Base-by-base conservation (phyloP, 2,797 vertebrate species). In the Lutjanus campechanus region DNA sequence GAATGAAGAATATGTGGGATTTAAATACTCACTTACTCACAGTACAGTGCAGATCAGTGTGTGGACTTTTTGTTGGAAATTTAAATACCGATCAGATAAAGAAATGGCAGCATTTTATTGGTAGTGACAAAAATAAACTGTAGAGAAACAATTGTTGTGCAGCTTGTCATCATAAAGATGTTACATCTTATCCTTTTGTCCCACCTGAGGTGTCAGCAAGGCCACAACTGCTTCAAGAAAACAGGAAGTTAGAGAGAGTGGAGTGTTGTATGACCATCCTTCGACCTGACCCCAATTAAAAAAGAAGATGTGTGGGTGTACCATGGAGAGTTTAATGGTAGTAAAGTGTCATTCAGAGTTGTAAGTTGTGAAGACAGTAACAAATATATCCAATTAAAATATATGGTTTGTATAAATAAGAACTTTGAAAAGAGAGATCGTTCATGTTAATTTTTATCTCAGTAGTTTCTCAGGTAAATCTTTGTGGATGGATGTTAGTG, bases 121-220 rank as follows among this genome's bases (percentile, higher is more conserved):
- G 58, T 12, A 11, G 8, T 43, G 41, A 8, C 16, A 20, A 41
- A n/a, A 15, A 43, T 0, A 41, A n/a, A 55, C 11, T 61, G 2
- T 25, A 73, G 25, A 49, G 22, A 4, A 11, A 58, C 0, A 12
- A 22, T 13, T 15, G 7, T 13, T 54, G 8, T 17, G 46, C 54
- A 25, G 0, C 2, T 49, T 36, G 19, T 29, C 22, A 54, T 8
- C 36, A 13, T 49, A 19, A 25, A n/a, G 11, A 25, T 11, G 41
- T 46, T 15, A 13, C 36, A 59, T 17, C 40, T 54, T 36, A 68
- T 79, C 54, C 29, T 79, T 68, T 54, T 49, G n/a, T 68, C 73
- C 51, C 58, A 69, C n/a, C 44, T 29, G 50, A 68, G 12, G 63
- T 55, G 41, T 12, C 40, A 36, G 12, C 13, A 0, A 53, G 54